Evolutionary conservation across 2,113 vertebrate species (phyloP).

Genomic region (Smithornis capensis): DNA sequence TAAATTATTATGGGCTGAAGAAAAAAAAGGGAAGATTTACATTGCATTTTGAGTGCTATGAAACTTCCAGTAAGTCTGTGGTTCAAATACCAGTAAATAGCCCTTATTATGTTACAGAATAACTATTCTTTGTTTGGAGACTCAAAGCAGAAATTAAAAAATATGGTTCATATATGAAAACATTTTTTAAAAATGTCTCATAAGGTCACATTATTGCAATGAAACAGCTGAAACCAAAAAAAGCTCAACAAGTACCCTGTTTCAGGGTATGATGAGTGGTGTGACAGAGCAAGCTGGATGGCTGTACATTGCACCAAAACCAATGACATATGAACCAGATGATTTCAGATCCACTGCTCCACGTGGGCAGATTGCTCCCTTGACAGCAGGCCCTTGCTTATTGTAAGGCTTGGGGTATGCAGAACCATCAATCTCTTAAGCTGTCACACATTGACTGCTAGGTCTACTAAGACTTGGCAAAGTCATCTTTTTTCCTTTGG

Average conservation of each 20-base stretch:
- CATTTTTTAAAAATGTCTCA: slow-evolving; percentile 34
- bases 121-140: slow-evolving; percentile 56
- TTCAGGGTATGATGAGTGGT: slow-evolving; percentile 56
- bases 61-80: slow-evolving; percentile 62
- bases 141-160: slow-evolving; percentile 64
- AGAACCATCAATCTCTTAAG: background rate
- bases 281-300: slow-evolving; percentile 12
- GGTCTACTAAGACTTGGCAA: background rate
- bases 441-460: background rate
- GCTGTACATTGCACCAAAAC: slow-evolving; percentile 14
- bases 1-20: slow-evolving; percentile 50
- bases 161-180: slow-evolving; percentile 20
- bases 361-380: background rate
- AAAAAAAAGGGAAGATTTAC: slow-evolving; percentile 18
- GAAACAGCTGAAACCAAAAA: slow-evolving; percentile 57
- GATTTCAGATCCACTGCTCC: slow-evolving; percentile 43
- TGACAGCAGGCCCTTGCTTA: background rate
- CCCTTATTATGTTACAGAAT: slow-evolving; percentile 66
- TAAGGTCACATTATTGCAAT: slow-evolving; percentile 29
- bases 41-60: slow-evolving; percentile 58
- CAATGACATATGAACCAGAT: slow-evolving; percentile 44
- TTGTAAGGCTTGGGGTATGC: background rate
- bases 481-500: background rate
- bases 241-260: slow-evolving; percentile 26
- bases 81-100: slow-evolving; percentile 70